Base-by-base conservation (phyloP, 1,140 invertebrate genomes). In the Tachypleus tridentatus region DNA sequence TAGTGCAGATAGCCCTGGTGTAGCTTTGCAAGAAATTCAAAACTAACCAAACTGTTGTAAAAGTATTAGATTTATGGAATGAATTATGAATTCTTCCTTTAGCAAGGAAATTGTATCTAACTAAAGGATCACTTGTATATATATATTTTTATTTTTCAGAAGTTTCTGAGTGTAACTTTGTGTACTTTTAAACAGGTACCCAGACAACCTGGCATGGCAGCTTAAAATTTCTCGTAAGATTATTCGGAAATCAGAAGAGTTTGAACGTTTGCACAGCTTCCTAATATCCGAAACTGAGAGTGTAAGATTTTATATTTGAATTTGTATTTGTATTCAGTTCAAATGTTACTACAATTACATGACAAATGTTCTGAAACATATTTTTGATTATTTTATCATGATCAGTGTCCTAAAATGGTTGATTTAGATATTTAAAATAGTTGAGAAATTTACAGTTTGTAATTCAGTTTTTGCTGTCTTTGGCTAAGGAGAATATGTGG, bases 161-260 rank as follows among this genome's bases (percentile, higher is more conserved):
- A 29, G 29, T 60, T 9, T 50, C 58, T 60, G 10, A 11, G 66
- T 11, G 3, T 29, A 57, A 51, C 11, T 58, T 9, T 51, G 29
- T 29, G 29, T 29, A 29, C 72, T 53, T 67, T 65, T 70, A 71
- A 74, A 7, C 68, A 87, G 89, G 88, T 97, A 97, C 79, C 94
- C 94, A 0, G 85, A 92, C 71, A 84, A 85, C n/a, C 76, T 97
- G 62, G 94, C 89, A 7, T 98, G 93, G 90, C 93, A 97, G 73
- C 75, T 98, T 57, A 86, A 94, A 72, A 77, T 97, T 3, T 89
- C 90, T 0, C 83, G 93, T 54, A 91, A 89, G 73, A 89, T 93
- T 73, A 95, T 98, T 61, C 62, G 74, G n/a, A 82, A 90, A 67
- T 89, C 85, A 67, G 88, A 93, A 76, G 80, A 86, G 0, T 86